Evolutionary conservation across 1,140 invertebrate genomes (phyloP).

Genomic region (Brachionus angularis): DNA sequence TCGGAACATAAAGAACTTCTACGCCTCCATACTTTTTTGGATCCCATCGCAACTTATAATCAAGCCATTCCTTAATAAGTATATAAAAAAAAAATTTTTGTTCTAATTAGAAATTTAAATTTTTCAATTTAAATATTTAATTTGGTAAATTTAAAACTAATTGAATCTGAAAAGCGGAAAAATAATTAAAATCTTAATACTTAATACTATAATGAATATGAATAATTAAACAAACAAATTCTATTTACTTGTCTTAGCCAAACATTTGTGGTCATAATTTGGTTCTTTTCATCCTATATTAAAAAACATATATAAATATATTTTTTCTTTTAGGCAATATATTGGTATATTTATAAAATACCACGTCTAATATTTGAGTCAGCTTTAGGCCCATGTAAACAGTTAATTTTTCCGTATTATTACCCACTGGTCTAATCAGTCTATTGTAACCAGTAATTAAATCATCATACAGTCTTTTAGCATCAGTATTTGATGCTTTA

Average conservation of each 20-base stretch:
- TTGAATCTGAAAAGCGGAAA: too few species aligned
- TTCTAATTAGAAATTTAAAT: too few species aligned
- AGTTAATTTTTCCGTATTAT: slow-evolving; percentile 84
- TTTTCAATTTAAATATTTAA: too few species aligned
- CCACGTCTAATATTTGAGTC: slow-evolving; percentile 93
- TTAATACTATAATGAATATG: slow-evolving; percentile 59
- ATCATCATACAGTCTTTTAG: slow-evolving; percentile 65
- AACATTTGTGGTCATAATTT: slow-evolving; percentile 98
- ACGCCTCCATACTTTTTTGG: slow-evolving; percentile 94
- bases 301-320: slow-evolving; percentile 9
- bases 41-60: slow-evolving; percentile 96
- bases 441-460: slow-evolving; percentile 80
- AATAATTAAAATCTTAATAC: too few species aligned
- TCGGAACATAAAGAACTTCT: slow-evolving; percentile 85
- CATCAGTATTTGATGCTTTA: slow-evolving; percentile 50
- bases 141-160: too few species aligned
- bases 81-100: slow-evolving; percentile 81
- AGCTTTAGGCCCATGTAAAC: slow-evolving; percentile 84
- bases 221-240: slow-evolving; percentile 41
- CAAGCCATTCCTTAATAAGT: too few species aligned
- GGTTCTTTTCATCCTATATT: slow-evolving; percentile 92
- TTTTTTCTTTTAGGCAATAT: not conserved
- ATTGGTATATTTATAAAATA: slow-evolving; percentile 72
- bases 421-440: slow-evolving; percentile 80
- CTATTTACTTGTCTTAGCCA: too few species aligned